Evolutionary conservation across 2,888 invertebrate species (phyloP), one percentile per base, ranked within the genome.

Genomic region (Phania funesta): DNA sequence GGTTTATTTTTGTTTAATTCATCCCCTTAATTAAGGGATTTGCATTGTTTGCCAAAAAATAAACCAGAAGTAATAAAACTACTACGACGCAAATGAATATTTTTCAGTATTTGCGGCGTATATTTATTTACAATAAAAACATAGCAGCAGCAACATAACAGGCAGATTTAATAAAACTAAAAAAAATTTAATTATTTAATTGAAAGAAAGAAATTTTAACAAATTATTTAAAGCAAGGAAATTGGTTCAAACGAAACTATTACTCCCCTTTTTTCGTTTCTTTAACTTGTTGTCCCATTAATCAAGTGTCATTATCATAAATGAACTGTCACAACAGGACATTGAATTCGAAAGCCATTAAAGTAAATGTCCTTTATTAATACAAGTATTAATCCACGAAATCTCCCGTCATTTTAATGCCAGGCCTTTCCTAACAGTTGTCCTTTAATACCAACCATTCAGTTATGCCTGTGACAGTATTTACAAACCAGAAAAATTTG

Each of bases 11-110:
- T 78, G 38, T 70, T 67, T 75, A 82, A 78, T 78, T 78, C 74
- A 75, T 78, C 68, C 81, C 81, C 67, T 83, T 84, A 80, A 84
- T 84, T 83, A 83, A 75, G 80, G 83, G 80, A 80, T 81, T 79
- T 71, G 46, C 56, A 77, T 82, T 83, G 79, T 83, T 74, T 78
- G 68, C 44, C 65, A 65, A 75, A 77, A 60, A 71, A 62, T 44
- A 44, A 64, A 64, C 52, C 32, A 67, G 13, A 44, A 65, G 41
- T 29, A 58, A 65, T 58, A 65, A 76, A 60, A 60, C 67, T 56
- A 56, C 35, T 11, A 56, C 35, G 13, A 77, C 35, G 56, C 62
- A 56, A 32, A 62, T 35, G 22, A 38, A 70, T 11, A 35, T 75
- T 50, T 80, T 50, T 32, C 13, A 22, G 8, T 54, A 70, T 58